A percentile compares a stretch with the other conserved stretches of the same genome.
Conservation (phyloP, 2,113 vertebrate genomes). For the Conger conger region DNA sequence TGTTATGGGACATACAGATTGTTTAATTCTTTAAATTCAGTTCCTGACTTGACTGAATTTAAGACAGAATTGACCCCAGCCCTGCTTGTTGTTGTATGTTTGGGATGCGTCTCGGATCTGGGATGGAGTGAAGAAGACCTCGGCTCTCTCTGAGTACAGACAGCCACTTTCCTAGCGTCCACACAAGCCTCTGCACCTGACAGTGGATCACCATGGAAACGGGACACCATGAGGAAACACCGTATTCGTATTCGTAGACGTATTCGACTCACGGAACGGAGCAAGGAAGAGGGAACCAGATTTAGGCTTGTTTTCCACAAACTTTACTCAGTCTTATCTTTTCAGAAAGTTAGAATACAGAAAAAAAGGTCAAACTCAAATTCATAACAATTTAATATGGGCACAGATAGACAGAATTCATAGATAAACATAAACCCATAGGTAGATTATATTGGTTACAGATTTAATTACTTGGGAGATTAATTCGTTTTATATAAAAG, state of each 20-base stretch:
- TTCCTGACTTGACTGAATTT: too few relatives aligned
- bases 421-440: too few relatives aligned
- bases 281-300: not conserved
- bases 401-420: too few relatives aligned
- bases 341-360: not conserved
- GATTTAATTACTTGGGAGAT: too few relatives aligned
- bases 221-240: not conserved
- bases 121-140: slow-evolving; percentile 89
- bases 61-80: too few relatives aligned
- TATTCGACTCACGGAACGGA: not conserved
- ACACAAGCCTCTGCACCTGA: not conserved
- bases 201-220: not conserved
- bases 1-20: too few relatives aligned
- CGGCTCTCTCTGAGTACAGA: slow-evolving; percentile 85
- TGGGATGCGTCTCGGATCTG: slow-evolving; percentile 79
- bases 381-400: too few relatives aligned
- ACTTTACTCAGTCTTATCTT: not conserved
- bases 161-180: slow-evolving; percentile 74
- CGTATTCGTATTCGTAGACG: too few relatives aligned
- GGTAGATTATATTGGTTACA: too few relatives aligned
- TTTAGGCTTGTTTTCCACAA: not conserved
- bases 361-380: not conserved
- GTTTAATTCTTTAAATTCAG: too few relatives aligned
- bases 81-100: not conserved
- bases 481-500: too few relatives aligned